Evolutionary conservation across 2,888 invertebrate species (phyloP).

Genomic region (Laspeyria flexula): DNA sequence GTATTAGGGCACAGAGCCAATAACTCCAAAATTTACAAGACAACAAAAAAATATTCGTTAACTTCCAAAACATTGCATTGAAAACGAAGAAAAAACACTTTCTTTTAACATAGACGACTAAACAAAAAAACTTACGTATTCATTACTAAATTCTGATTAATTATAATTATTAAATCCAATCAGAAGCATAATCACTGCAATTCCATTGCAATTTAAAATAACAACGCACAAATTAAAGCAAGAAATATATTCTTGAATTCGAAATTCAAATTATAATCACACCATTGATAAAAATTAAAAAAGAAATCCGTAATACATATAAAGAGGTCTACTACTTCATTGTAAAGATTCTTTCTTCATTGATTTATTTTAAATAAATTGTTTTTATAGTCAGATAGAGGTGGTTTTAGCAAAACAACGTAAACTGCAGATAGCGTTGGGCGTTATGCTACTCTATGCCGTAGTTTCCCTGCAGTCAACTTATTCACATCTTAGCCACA

Average conservation of each 20-base stretch:
- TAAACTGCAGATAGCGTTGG: constrained; percentile 77
- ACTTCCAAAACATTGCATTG: constrained; percentile 14
- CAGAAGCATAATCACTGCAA: not conserved
- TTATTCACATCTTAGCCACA: constrained; percentile 72
- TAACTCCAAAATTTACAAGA: constrained; percentile 43
- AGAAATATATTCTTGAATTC: too few species aligned
- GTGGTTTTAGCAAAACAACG: constrained; percentile 51
- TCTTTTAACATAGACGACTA: not conserved
- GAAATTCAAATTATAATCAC: constrained; percentile 32
- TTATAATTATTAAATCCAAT: not conserved
- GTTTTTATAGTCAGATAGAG: constrained; percentile 46
- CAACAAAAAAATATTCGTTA: constrained; percentile 14
- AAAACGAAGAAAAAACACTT: not conserved
- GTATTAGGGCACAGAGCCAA: constrained; percentile 48
- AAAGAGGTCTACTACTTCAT: constrained; percentile 16
- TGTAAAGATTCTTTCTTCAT: constrained; percentile 12
- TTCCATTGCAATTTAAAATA: constrained; percentile 2
- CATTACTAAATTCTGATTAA: too few species aligned
- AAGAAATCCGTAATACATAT: constrained; percentile 5
- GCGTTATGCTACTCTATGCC: constrained; percentile 78
- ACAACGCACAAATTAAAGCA: too few species aligned
- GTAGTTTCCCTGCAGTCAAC: constrained; percentile 81
- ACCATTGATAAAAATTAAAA: constrained; percentile 18
- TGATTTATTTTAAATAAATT: constrained; percentile 29
- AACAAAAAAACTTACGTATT: not conserved